Evolutionary conservation across 2,888 invertebrate genomes (phyloP).

Genomic region (Stenolophus ochropezus): DNA sequence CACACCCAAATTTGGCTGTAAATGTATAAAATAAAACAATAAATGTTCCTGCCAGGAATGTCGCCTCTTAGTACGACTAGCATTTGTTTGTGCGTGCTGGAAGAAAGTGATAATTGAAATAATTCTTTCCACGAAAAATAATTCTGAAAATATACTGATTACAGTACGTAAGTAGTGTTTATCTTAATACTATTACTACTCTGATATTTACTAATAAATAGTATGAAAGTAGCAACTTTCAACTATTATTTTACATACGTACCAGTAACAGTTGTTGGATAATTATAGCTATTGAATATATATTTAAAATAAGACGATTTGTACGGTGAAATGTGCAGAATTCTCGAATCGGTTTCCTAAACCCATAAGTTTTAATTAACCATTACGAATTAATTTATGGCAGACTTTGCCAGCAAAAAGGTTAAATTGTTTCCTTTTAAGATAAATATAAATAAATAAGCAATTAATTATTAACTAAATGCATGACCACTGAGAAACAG

Average conservation of each 20-base stretch:
- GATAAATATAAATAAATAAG: background rate
- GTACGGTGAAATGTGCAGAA: background rate
- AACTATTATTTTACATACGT: slow-evolving; percentile 33
- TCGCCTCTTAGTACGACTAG: too few relatives aligned
- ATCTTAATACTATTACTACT: slow-evolving; percentile 42
- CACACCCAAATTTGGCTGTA: too few relatives aligned
- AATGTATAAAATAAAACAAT: too few relatives aligned
- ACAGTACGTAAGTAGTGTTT: slow-evolving; percentile 17
- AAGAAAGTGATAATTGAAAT: background rate
- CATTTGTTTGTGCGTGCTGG: too few relatives aligned
- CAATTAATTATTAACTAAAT: background rate
- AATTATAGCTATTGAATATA: slow-evolving; percentile 28
- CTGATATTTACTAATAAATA: slow-evolving; percentile 37
- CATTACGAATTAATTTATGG: background rate
- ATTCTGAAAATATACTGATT: background rate
- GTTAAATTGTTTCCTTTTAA: background rate
- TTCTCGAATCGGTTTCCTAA: background rate
- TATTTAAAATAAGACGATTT: slow-evolving; percentile 4
- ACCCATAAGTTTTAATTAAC: slow-evolving; percentile 1
- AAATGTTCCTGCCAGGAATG: too few relatives aligned
- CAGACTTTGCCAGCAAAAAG: background rate
- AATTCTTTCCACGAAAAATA: background rate
- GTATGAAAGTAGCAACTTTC: slow-evolving; percentile 46
- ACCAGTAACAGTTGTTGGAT: slow-evolving; percentile 32
- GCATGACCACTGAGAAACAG: too few relatives aligned